phyloP scores from a whole-genome alignment of 2,888 invertebrate genomes.

The Hofmannophila pseudospretella region DNA sequence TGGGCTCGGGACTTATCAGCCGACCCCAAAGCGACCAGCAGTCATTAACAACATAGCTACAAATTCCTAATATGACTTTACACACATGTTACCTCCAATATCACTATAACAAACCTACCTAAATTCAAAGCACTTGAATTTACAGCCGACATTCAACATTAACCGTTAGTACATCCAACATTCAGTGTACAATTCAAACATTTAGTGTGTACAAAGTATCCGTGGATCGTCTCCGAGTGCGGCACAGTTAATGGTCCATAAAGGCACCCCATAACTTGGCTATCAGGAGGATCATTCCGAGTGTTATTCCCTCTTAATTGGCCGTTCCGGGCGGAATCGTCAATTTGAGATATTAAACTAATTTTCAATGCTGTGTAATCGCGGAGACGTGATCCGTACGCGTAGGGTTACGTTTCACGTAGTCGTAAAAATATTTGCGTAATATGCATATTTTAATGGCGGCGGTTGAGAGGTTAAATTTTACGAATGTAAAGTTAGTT shows the following conservation, averaged over 20 bases:
- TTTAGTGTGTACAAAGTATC: conserved; percentile 41
- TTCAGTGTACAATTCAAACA: conserved; percentile 25
- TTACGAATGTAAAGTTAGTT: too few relatives aligned
- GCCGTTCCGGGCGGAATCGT: conserved; percentile 72
- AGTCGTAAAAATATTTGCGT: conserved; percentile 22
- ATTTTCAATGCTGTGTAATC: conserved; percentile 74
- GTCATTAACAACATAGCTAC: too few relatives aligned
- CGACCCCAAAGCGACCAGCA: too few relatives aligned
- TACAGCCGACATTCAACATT: too few relatives aligned
- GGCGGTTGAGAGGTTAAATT: too few relatives aligned
- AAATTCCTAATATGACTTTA: too few relatives aligned
- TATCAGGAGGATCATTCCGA: conserved; percentile 66
- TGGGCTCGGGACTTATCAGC: too few relatives aligned
- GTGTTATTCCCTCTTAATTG: conserved; percentile 75
- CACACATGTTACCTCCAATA: too few relatives aligned
- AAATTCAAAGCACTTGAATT: too few relatives aligned
- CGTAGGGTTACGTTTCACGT: conserved; percentile 39
- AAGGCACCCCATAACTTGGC: conserved; percentile 74
- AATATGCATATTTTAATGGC: conserved; percentile 2
- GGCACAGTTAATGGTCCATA: conserved; percentile 63
- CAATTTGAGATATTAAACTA: conserved; percentile 77
- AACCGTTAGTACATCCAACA: too few relatives aligned
- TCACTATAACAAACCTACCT: too few relatives aligned
- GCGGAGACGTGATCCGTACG: conserved; percentile 49
- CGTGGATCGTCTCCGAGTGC: conserved; percentile 42